Evolutionary conservation across 1,140 invertebrate genomes (phyloP), one percentile per base, ranked within the genome.

Genomic region (Halyomorpha halys): DNA sequence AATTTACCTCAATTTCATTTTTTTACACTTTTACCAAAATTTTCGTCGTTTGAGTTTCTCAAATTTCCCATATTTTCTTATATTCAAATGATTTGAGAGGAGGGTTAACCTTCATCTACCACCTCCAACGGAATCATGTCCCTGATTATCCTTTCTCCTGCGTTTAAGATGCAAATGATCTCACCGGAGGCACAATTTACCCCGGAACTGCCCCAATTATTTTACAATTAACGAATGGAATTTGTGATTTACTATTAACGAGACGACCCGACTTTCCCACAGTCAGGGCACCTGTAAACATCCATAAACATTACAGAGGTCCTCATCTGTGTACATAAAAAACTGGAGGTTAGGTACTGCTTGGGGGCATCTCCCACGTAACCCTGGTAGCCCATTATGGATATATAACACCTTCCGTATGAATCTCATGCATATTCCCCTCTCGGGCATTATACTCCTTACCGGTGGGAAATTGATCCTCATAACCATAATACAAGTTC

Each of bases 241-340:
- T 56, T 56, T 56, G 23, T 56, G 53, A 56, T 56, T 56, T 25
- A 56, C 23, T 56, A 56, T 23, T 56, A 56, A 56, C 23, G 53
- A 56, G 53, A 6, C 3, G 14, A 9, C 21, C n/a, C 19, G 9
- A 23, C 18, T 56, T 56, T 56, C 53, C 53, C 53, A 56, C 53
- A 56, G 53, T 3, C 14, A 4, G 53, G 23, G 53, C 53, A 56
- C 53, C 53, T 56, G 53, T 56, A 56, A 56, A 56, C 53, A 56
- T 56, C 53, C 53, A 56, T 56, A 56, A 56, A 56, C 53, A 56
- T 56, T 56, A 56, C 3, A 56, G 9, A 2, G 21, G 18, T n/a
- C 15, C 14, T 56, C 53, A 11, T 27, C 23, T 16, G 53, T 16
- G 23, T 23, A 15, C 18, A 56, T 23, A 16, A 56, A 56, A 56